Evolutionary conservation across 1,140 invertebrate genomes (phyloP), one percentile per base, ranked within the genome.

Genomic region (Stratiolaelaps scimitus): DNA sequence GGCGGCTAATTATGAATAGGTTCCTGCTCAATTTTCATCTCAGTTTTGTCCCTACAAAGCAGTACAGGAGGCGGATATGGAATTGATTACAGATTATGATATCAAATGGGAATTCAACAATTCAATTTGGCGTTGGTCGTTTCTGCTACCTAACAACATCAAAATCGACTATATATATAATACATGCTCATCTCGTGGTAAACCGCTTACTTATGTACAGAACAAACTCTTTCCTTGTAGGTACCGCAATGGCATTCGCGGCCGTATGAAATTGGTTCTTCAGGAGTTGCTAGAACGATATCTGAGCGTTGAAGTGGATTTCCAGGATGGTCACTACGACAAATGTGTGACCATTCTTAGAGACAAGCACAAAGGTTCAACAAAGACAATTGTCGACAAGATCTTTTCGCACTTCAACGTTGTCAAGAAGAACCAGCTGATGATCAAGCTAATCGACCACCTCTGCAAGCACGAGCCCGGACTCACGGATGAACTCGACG

Each of bases 381-480:
- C 94, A 83, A 79, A 82, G 20, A 81, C 81, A 28, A 92, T 98
- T 2, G 86, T 91, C 0, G 83, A 83, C 15, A 91, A 85, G 15
- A 95, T 99, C 56, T 98, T 98, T 78, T 97, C 94, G 15, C 94
- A 99, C 77, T 85, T 88, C 64, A 89, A 94, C 73, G 89, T 96
- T 66, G 64, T 13, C 2, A 92, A 92, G 75, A 98, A 96, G 77
- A 97, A 82, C 71, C 69, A 73, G 66, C 72, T 81, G 1, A 74
- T 80, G 45, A 80, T 79, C 65, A 73, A 77, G 69, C 69, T 81
- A 1, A 79, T 80, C 68, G 92, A 98, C 76, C 91, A 96, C 74
- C 78, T 97, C 17, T 95, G 90, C 88, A 85, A 87, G 0, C 92
- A 93, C 73, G 94, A 98, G 72, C 92, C 93, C 0, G 91, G 92